Conservation (phyloP, 2,113 vertebrate species). For the Albula goreensis region DNA sequence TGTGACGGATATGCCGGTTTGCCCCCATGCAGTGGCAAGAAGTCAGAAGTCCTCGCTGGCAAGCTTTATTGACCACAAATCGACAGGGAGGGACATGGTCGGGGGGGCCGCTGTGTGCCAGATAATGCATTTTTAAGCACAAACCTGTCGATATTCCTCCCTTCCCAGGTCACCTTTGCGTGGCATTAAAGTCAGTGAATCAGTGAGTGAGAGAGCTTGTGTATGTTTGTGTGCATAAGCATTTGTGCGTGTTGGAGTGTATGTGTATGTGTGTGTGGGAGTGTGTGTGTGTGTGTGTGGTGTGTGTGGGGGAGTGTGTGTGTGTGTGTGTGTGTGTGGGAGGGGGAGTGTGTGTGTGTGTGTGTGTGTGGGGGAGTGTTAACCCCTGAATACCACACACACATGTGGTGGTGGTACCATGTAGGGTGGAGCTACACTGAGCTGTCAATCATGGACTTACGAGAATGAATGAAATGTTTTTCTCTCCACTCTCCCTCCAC, state of each 20-base stretch:
- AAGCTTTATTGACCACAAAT: slow-evolving; percentile 28
- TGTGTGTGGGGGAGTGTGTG: no score
- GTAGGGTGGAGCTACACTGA: no score
- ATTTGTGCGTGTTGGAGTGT: neutral
- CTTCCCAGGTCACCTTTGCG: slow-evolving; percentile 36
- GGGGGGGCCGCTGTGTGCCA: neutral
- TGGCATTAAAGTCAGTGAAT: slow-evolving; percentile 13
- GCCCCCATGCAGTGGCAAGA: neutral
- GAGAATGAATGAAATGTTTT: no score
- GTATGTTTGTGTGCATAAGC: neutral
- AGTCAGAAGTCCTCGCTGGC: slow-evolving; percentile 18
- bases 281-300: no score
- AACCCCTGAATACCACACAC: no score
- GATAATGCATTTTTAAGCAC: slow-evolving; percentile 38
- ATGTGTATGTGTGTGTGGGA: no score
- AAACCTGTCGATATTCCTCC: slow-evolving; percentile 25
- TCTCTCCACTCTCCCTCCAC: no score
- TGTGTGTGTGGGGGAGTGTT: no score
- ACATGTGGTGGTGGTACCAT: no score
- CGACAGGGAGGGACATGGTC: slow-evolving; percentile 21
- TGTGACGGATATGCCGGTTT: slow-evolving; percentile 23
- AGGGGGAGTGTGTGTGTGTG: no score
- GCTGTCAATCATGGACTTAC: no score
- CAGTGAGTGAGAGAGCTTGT: neutral
- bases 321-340: no score